Percentiles rank a stretch among this genome's conserved stretches.
Conservation (phyloP, 2,888 invertebrate genomes). For the Ceraclea dissimilis region DNA sequence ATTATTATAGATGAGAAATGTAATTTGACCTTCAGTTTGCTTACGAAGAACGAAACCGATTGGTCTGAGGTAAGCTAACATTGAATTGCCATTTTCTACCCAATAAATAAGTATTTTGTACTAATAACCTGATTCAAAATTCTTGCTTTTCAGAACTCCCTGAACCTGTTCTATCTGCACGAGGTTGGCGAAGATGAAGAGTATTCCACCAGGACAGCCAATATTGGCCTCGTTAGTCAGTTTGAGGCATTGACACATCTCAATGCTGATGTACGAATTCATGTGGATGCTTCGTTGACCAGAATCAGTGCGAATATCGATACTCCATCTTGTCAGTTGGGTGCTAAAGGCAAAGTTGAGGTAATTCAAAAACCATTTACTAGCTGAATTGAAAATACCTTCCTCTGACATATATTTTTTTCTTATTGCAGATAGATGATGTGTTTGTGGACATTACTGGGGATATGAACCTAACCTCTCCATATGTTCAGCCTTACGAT, state of each 20-base stretch:
- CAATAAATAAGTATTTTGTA: no score
- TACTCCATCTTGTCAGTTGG: constrained; percentile 43
- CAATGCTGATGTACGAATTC: constrained; percentile 35
- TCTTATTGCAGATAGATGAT: constrained; percentile 48
- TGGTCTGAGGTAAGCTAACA: constrained; percentile 45
- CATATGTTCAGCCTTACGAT: constrained; percentile 55
- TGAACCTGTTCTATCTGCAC: constrained; percentile 38
- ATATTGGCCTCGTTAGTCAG: constrained; percentile 39
- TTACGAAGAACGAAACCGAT: constrained; percentile 42
- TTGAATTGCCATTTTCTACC: background rate
- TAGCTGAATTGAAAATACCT: background rate
- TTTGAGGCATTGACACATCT: constrained; percentile 38
- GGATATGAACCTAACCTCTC: constrained; percentile 55
- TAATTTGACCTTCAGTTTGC: constrained; percentile 41
- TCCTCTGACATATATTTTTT: background rate
- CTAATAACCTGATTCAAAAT: background rate
- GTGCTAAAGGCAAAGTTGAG: constrained; percentile 40
- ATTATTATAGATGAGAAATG: constrained; percentile 40
- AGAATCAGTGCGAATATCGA: constrained; percentile 41
- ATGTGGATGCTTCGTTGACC: constrained; percentile 41
- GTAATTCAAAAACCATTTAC: constrained; percentile 30
- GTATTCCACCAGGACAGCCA: constrained; percentile 38
- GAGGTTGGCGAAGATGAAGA: constrained; percentile 42
- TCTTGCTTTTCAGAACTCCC: constrained; percentile 36
- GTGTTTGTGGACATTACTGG: constrained; percentile 56